A percentile compares a stretch with the other conserved stretches of the same genome.
These are phyloP conservation scores for Oreochromis niloticus DNA, from an alignment of 2,113 vertebrate genomes.

Conservation along the genomic window DNA sequence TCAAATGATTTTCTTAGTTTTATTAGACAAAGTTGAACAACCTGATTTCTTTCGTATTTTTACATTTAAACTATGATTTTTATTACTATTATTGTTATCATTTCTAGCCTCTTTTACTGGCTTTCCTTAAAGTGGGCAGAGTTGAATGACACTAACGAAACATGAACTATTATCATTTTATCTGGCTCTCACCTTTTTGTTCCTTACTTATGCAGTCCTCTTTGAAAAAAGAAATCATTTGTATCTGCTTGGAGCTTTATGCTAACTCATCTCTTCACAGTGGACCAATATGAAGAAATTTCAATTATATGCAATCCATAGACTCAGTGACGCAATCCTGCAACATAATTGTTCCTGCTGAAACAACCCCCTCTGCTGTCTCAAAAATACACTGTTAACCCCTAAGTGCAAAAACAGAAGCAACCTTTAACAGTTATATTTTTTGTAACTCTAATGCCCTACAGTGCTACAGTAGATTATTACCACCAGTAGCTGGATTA, in stretches of 20 bases:
- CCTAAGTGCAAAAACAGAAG: background rate
- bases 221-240: background rate
- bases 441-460: background rate
- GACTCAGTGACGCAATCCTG: background rate
- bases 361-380: background rate
- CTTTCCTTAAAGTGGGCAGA: background rate
- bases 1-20: background rate
- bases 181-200: background rate
- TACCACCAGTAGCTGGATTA: background rate
- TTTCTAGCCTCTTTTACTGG: background rate
- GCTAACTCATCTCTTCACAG: background rate
- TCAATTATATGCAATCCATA: background rate
- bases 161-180: background rate
- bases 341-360: background rate
- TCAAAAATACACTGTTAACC: background rate
- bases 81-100: background rate
- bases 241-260: background rate
- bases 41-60: background rate
- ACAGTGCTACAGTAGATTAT: too few relatives aligned
- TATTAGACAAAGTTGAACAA: background rate
- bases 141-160: background rate
- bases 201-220: background rate
- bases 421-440: background rate
- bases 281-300: background rate
- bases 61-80: background rate